Evolutionary conservation across 2,888 invertebrate species (phyloP).

Genomic region (Trichopoda pennipes): DNA sequence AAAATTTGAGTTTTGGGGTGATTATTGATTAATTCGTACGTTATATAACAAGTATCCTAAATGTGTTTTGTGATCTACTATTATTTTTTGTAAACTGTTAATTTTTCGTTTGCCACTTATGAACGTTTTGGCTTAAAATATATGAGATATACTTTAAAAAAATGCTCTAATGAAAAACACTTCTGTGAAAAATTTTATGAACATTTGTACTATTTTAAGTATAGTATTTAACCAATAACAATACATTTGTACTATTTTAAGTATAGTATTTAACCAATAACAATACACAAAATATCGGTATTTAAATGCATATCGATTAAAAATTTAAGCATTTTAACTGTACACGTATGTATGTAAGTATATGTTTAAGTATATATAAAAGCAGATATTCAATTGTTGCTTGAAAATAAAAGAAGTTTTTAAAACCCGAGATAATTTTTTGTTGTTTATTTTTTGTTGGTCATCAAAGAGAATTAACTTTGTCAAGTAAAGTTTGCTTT

Average conservation of each 20-base stretch:
- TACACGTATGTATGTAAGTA: not conserved
- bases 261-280: too few relatives aligned
- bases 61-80: constrained; percentile 14
- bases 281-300: constrained; percentile 42
- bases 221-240: not conserved
- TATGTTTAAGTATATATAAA: not conserved
- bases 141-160: constrained; percentile 1
- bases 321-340: not conserved
- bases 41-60: not conserved
- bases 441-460: too few relatives aligned
- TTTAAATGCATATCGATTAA: constrained; percentile 32
- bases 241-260: not conserved
- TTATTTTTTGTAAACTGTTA: constrained; percentile 28
- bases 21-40: not conserved
- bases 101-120: constrained; percentile 18
- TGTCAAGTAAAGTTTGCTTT: too few relatives aligned
- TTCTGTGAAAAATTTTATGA: not conserved
- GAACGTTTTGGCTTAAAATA: constrained; percentile 3
- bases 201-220: too few relatives aligned
- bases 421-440: too few relatives aligned
- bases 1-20: constrained; percentile 4
- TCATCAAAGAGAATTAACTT: too few relatives aligned
- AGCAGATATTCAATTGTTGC: constrained; percentile 29
- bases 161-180: constrained; percentile 3
- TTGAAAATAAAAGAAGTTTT: not conserved